phyloP scores from a whole-genome alignment of 1,140 invertebrate genomes.

The Hyposmocoma kahamanoa region DNA sequence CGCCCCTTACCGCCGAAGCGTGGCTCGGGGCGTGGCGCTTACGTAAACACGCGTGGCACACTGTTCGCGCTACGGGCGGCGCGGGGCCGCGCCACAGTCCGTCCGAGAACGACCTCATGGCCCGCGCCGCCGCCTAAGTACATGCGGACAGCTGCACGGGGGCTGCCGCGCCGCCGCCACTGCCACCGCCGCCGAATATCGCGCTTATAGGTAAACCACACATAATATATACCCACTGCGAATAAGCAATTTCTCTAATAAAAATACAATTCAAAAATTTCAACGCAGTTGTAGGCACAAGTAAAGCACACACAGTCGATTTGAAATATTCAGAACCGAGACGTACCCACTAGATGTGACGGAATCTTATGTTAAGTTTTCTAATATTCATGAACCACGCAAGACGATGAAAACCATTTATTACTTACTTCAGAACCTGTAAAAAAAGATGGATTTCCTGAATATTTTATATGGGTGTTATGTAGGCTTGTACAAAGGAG shows the following conservation, averaged over 20 bases:
- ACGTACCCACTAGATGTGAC: background rate
- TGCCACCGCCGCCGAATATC: constrained; percentile 47
- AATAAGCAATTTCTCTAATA: too few species aligned
- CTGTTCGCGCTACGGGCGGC: constrained; percentile 37
- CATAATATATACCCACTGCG: too few species aligned
- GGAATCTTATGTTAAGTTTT: background rate
- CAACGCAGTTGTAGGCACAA: background rate
- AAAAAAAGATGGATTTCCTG: background rate
- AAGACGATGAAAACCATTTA: constrained; percentile 1
- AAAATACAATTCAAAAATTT: background rate
- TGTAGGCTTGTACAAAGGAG: too few species aligned
- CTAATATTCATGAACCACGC: background rate
- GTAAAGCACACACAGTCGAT: too few species aligned
- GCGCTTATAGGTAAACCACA: constrained; percentile 62
- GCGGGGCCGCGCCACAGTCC: constrained; percentile 54
- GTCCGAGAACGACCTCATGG: constrained; percentile 64
- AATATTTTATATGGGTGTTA: too few species aligned
- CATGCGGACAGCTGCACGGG: constrained; percentile 50
- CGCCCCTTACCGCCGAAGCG: constrained; percentile 64
- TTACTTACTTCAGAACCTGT: background rate
- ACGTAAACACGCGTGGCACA: constrained; percentile 66
- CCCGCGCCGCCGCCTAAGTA: constrained; percentile 53
- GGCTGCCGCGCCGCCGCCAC: constrained; percentile 56
- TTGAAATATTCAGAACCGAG: background rate
- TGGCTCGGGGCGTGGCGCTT: constrained; percentile 72